Base-by-base conservation (phyloP, 2,797 vertebrate genomes). In the Scomberomorus guttatus region DNA sequence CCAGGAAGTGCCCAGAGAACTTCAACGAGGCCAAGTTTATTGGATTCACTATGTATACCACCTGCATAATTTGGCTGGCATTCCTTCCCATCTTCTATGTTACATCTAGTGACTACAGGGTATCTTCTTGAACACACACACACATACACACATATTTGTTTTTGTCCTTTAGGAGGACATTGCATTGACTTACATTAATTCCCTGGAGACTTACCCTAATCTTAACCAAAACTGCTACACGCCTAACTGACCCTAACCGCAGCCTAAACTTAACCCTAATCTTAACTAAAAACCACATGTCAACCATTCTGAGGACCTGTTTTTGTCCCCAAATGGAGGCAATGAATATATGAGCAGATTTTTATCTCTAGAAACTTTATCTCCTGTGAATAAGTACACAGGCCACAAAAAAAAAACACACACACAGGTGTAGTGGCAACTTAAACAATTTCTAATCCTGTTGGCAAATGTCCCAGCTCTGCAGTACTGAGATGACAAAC, bases 11-110 rank as follows among this genome's bases (percentile, higher is more conserved):
- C 90, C 98, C 98, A 0, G 98, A 99, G 94, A 99, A 99, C 92
- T 99, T 99, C 96, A 99, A 99, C 0, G 98, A 99, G 93, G 98
- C 98, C 90, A 99, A 99, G 94, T 99, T 99, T 90, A 99, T 99
- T 82, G 97, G 98, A 86, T 99, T 99, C 93, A 99, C 98, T 75
- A 99, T 99, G 98, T 99, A 99, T 69, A 99, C 98, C 74, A 99
- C 98, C 1, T 99, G 98, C 90, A 99, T 99, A 93, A 99, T 99
- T 88, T 99, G 98, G 98, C 95, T 99, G 94, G 98, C 98, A 54
- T 99, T 99, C 90, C 97, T 99, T 54, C 98, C 98, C 22, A 99
- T 99, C 95, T 99, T 99, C 95, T 99, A 99, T 76, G 98, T 99
- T 90, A 99, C 98, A 18, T 99, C 98, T 44, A 99, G 97, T 82